Base-by-base conservation (phyloP, 2,113 vertebrate genomes). In the Halichoeres trimaculatus region DNA sequence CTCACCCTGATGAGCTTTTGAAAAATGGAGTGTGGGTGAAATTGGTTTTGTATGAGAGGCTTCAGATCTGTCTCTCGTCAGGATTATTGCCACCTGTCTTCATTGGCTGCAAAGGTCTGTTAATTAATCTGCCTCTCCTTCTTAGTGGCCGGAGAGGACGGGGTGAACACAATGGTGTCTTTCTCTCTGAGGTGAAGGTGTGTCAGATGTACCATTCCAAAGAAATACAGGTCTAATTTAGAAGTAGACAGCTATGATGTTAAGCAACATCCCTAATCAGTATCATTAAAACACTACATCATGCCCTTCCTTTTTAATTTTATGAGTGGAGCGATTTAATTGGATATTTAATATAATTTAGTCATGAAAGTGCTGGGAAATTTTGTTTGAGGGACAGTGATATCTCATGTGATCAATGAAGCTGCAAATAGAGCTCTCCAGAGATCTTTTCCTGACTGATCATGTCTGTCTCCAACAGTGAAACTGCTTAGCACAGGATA, bases 341-440 rank as follows among this genome's bases (percentile, higher is more conserved):
- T 89, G 68, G 80, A 90, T 88, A 84, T 93, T 92, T 92, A 70
- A 92, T 78, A 88, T 91, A 89, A 93, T 90, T 90, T 85, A 92
- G 94, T 94, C 94, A 95, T 94, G 93, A 91, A 94, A 94, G 93
- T 94, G 91, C 87, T 73, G 74, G 83, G 92, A 95, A 93, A 93
- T 94, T 95, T 95, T 92, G 74, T 85, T 94, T 94, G 85, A 77
- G 78, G 87, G 84, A 94, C 88, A 68, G 77, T 58, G 85, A 88
- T 95, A 94, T 95, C 92, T 90, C 90, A 91, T 90, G 86, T 90
- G 81, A 95, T 96, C 93, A 93, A 95, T 93, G 92, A 94, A 88
- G 92, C 87, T 85, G 90, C 92, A 94, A 94, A 92, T 88, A 84
- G 86, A 86, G 72, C 78, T 85, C 68, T 72, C 68, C 45, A 61